Conservation (phyloP, 2,113 vertebrate genomes). For the Crypturellus undulatus region DNA sequence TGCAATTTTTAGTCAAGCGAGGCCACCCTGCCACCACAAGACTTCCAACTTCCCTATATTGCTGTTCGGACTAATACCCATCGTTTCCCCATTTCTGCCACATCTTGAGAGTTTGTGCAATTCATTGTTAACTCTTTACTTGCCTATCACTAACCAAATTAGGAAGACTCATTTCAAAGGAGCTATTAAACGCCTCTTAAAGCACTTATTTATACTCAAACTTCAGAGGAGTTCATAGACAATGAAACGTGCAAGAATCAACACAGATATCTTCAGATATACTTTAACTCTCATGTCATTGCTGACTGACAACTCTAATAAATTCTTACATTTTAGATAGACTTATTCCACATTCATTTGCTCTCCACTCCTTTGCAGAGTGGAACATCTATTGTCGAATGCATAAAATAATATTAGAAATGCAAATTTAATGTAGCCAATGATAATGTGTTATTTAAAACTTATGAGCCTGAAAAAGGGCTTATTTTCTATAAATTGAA, state of each 20-base stretch:
- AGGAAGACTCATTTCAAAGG: conserved; percentile 42
- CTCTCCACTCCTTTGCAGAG: conserved; percentile 72
- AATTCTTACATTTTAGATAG: conserved; percentile 82
- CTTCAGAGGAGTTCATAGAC: conserved; percentile 65
- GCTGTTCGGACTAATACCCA: too few species aligned
- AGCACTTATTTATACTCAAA: conserved; percentile 50
- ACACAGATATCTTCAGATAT: conserved; percentile 77
- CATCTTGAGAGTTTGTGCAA: too few species aligned
- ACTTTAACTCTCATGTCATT: conserved; percentile 75
- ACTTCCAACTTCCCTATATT: too few species aligned
- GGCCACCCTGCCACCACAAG: too few species aligned
- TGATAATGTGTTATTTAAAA: conserved; percentile 89
- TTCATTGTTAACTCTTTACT: too few species aligned
- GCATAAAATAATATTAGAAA: conserved; percentile 84
- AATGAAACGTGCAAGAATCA: conserved; percentile 52
- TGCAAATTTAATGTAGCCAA: conserved; percentile 81
- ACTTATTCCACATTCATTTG: conserved; percentile 78
- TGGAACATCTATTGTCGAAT: conserved; percentile 81
- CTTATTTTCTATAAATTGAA: conserved; percentile 89
- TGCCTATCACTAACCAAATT: not conserved
- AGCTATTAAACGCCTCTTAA: conserved; percentile 34
- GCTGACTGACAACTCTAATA: conserved; percentile 85
- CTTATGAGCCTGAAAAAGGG: conserved; percentile 84
- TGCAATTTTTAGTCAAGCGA: too few species aligned
- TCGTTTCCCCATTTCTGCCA: too few species aligned